Evolutionary conservation across 2,888 invertebrate species (phyloP), one percentile per base, ranked within the genome.

Genomic region (Platynereis dumerilii): DNA sequence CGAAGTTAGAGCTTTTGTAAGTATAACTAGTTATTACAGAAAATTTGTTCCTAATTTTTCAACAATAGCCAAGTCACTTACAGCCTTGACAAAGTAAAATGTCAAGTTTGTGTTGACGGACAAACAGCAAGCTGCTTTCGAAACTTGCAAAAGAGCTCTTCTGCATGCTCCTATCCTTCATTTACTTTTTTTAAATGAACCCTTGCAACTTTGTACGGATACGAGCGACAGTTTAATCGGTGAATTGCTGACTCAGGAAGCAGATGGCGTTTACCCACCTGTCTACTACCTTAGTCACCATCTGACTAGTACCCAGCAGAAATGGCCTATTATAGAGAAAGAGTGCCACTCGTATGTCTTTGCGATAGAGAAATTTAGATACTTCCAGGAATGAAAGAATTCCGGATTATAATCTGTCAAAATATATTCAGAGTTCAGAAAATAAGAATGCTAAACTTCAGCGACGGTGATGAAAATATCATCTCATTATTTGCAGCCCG

Each of bases 361-460:
- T 22, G 22, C 20, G 3, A n/a, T 48, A 48, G 48, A 48, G 22
- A 48, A 48, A 48, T 48, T 48, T 22, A 5, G n/a, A 48, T 3
- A 10, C n/a, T 48, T 10, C 17, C 17, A 10, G 48, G 48, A 12
- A 12, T 5, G 48, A 12, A 5, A 3, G 3, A 7, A n/a, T 5
- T 5, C 17, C n/a, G 10, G 48, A 48, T n/a, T n/a, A 48, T 22
- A 48, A 48, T n/a, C 48, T n/a, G n/a, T 48, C 17, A 22, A 48
- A 48, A 48, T 48, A 12, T n/a, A 48, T 48, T 48, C 7, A 48
- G 7, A 48, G 48, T 48, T 5, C 48, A 10, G 17, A 48, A 5
- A 48, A 48, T n/a, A 48, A 48, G 17, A 48, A 48, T 48, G 7
- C 48, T 20, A 48, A 48, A 48, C 17, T 48, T 10, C n/a, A 20